Percentiles rank a stretch among this genome's conserved stretches.
Conservation (phyloP, 2,113 vertebrate genomes). For the Trichechus manatus region DNA sequence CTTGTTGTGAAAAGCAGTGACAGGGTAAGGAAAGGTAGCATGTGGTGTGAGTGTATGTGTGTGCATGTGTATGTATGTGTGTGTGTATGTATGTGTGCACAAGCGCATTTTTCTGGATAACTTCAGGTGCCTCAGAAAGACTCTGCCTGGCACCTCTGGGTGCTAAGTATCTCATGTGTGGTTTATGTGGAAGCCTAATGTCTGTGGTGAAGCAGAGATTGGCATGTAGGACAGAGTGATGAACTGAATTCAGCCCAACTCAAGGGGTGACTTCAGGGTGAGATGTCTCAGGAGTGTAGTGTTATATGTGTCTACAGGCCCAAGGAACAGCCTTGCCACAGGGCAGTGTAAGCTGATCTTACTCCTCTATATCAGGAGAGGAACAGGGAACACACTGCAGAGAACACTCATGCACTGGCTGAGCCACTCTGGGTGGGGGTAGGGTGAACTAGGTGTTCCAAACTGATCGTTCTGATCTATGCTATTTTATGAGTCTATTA, state of each 20-base stretch:
- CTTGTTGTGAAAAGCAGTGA: neutral
- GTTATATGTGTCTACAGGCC: neutral
- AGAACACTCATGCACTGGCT: neutral
- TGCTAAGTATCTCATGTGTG: neutral
- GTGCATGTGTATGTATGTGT: neutral
- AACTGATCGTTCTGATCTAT: conserved; percentile 58
- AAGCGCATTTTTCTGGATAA: neutral
- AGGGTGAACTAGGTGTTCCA: conserved; percentile 72
- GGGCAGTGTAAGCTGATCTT: neutral
- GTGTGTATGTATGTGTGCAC: neutral
- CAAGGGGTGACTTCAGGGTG: neutral
- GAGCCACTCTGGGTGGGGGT: neutral
- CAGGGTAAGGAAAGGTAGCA: neutral
- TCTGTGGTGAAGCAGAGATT: neutral
- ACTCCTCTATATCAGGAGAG: neutral
- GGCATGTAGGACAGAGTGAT: neutral
- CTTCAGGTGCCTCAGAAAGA: neutral
- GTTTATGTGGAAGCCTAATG: rapidly evolving
- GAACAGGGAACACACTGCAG: neutral
- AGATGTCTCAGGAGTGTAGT: neutral
- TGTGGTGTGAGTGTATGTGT: neutral
- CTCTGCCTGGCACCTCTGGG: neutral
- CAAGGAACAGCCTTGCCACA: neutral
- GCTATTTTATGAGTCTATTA: conserved; percentile 73
- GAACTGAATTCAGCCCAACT: neutral